Base-by-base conservation (phyloP, 2,113 vertebrate species). In the Odontophorus gujanensis region DNA sequence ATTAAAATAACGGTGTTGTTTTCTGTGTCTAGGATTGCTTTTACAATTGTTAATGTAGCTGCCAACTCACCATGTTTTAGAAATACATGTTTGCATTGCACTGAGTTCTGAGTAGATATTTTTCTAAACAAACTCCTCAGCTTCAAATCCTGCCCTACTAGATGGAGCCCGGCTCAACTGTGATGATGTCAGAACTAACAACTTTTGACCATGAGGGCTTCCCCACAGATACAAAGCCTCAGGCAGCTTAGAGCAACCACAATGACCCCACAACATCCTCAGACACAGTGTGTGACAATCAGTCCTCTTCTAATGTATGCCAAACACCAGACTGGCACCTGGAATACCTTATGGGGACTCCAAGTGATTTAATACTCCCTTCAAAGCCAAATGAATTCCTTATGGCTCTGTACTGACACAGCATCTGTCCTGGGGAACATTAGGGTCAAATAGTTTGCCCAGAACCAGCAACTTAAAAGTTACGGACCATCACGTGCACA, bases 41-140 rank as follows among this genome's bases (percentile, higher is more conserved):
- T 83, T 66, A 14, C 6, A 43, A 10, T 38, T 47, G 7, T 63
- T 77, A 43, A 40, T 32, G 14, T 85, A 58, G 38, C 69, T 85
- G 42, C 19, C 36, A 51, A 24, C 20, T 81, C 21, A 58, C 28
- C 21, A 7, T 34, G 16, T 0, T 0, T 67, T 67, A 9, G 4
- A 73, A 72, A 73, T 78, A 78, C 51, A 5, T 8, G 55, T 28
- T 53, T 81, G 18, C 38, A 72, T 15, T 25, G 4, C 11, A 5
- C 11, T 72, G 34, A 67, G 51, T 38, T 82, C 59, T 48, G 63
- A 53, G 19, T 48, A 65, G 26, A 73, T 16, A 55, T 34, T 34
- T n/a, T 57, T 58, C 47, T 45, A 26, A 57, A 28, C 28, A 38
- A 53, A 25, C 40, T 57, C 28, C 38, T 40, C 40, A 17, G 51